phyloP scores from a whole-genome alignment of 2,888 invertebrate species.

The Baronia brevicornis region DNA sequence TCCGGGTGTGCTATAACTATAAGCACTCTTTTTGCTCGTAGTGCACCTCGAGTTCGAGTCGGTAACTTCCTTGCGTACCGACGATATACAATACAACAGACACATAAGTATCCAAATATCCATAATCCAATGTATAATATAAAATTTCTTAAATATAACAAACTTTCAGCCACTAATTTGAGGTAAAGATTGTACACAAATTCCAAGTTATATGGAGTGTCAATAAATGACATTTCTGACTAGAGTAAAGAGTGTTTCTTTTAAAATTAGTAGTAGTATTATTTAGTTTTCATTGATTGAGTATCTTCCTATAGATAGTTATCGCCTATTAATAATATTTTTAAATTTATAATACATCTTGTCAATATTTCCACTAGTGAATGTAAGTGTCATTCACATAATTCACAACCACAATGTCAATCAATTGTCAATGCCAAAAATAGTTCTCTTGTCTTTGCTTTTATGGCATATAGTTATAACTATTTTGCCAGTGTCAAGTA shows the following conservation, averaged over 20 bases:
- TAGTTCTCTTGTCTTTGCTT: no score
- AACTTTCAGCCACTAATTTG: constrained; percentile 47
- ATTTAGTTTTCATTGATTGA: constrained; percentile 14
- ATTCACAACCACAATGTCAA: no score
- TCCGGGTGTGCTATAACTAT: constrained; percentile 97
- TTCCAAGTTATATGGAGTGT: constrained; percentile 39
- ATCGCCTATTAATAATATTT: constrained; percentile 1
- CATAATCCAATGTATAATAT: constrained; percentile 69
- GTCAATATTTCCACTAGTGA: no score
- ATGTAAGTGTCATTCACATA: no score
- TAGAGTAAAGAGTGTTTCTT: constrained; percentile 18
- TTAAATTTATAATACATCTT: constrained; percentile 2
- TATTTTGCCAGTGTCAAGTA: no score
- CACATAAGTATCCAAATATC: constrained; percentile 66
- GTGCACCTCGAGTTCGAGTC: constrained; percentile 64
- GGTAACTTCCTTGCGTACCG: constrained; percentile 67
- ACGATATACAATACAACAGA: constrained; percentile 69
- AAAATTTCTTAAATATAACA: constrained; percentile 56
- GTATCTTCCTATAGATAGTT: constrained; percentile 1
- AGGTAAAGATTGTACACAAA: constrained; percentile 50
- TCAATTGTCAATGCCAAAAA: no score
- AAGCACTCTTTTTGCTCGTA: constrained; percentile 78
- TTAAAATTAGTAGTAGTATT: neutral
- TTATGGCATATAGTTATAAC: no score
- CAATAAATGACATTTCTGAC: constrained; percentile 53